phyloP scores from a whole-genome alignment of 2,113 vertebrate genomes.

The Hemiprocne comata region DNA sequence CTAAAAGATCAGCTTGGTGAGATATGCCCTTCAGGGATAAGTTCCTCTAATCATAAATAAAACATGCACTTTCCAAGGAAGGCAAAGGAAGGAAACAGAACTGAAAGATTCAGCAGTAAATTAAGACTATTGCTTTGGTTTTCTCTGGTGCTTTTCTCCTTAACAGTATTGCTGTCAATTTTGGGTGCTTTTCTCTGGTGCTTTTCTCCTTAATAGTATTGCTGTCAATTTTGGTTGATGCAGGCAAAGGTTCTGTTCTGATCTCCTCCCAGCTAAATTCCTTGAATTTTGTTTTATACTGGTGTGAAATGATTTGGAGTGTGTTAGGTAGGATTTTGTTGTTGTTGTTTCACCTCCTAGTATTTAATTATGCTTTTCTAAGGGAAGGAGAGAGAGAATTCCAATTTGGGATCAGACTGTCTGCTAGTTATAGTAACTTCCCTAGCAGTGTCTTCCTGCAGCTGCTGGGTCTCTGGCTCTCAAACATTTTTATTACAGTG shows the following conservation, averaged over 20 bases:
- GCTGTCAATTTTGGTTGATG: background rate
- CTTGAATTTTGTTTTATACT: background rate
- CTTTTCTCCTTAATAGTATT: background rate
- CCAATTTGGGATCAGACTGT: background rate
- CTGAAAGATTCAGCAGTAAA: slow-evolving; percentile 50
- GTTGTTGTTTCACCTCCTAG: background rate
- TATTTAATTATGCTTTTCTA: background rate
- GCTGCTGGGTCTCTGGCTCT: background rate
- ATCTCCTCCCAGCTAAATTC: background rate
- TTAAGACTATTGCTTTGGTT: slow-evolving; percentile 35
- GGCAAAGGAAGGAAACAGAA: slow-evolving; percentile 13
- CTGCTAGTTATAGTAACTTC: background rate
- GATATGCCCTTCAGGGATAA: slow-evolving; percentile 52
- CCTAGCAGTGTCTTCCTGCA: background rate
- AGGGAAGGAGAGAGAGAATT: background rate
- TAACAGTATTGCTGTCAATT: background rate
- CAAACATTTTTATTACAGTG: background rate
- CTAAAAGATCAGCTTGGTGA: slow-evolving; percentile 28
- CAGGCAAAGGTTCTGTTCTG: background rate
- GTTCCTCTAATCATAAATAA: slow-evolving; percentile 50
- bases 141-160: background rate
- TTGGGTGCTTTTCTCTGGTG: background rate
- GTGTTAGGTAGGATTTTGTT: background rate
- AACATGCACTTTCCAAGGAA: slow-evolving; percentile 8
- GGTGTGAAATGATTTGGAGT: background rate